Evolutionary conservation across 2,888 invertebrate species (phyloP), one percentile per base, ranked within the genome.

Genomic region (Phengaris alcon): DNA sequence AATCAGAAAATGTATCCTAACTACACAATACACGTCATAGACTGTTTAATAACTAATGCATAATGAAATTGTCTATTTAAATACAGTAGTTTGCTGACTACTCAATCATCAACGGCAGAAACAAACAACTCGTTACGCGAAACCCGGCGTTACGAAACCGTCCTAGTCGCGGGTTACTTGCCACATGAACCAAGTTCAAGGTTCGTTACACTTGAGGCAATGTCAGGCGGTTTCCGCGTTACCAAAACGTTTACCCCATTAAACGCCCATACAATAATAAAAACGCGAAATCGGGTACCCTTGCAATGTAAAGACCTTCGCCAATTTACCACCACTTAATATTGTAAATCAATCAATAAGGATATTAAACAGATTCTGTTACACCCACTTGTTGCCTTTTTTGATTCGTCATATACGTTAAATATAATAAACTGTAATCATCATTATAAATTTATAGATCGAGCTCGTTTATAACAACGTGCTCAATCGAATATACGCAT

Each of bases 161-260:
- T 73, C 59, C 15, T 77, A 74, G 68, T 12, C 35, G 59, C 59
- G 22, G 35, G 64, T 64, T 74, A 35, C 35, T 4, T 35, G 35
- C 35, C 35, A 35, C 35, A 35, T 74, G 59, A 79, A 79, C 77
- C 80, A 77, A 78, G 77, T 86, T 87, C 88, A 89, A 88, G 88
- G 87, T 84, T 82, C 81, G 82, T 81, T 82, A 82, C 82, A 81
- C 80, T 82, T 77, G 78, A 77, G 73, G 81, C 81, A 80, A 84
- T 84, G 82, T 85, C 83, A 82, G 8, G 59, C 78, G 79, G 79
- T 82, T 88, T 87, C 86, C 86, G 87, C 82, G 86, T 88, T 87
- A 85, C 83, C 79, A 78, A 78, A 80, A 84, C 85, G 22, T 10
- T 48, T 59, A 8, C 15, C 15, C 69, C 69, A 69, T 69, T 69